phyloP scores from a whole-genome alignment of 2,888 invertebrate genomes.

The Brenthis hecate region DNA sequence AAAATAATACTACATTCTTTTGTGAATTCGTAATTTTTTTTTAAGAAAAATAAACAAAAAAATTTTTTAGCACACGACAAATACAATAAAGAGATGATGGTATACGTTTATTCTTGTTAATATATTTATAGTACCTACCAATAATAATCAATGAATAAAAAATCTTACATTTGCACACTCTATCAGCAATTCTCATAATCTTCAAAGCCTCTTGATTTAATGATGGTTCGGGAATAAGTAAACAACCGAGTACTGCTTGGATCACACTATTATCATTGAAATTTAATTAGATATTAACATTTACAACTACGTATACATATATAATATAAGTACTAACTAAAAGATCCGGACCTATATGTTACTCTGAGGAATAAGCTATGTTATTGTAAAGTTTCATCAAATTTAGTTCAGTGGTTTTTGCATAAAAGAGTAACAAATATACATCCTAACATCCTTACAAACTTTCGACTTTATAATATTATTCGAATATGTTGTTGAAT shows the following conservation, averaged over 20 bases:
- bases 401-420: too few species aligned
- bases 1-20: neutral
- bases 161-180: conserved; percentile 86
- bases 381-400: too few species aligned
- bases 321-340: neutral
- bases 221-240: conserved; percentile 85
- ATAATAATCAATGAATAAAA: neutral
- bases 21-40: neutral
- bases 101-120: too few species aligned
- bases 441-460: too few species aligned
- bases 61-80: too few species aligned
- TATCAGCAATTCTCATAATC: conserved; percentile 85
- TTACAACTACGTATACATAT: neutral
- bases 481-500: too few species aligned
- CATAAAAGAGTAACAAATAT: too few species aligned
- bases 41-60: neutral
- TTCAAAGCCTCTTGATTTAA: conserved; percentile 86
- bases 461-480: too few species aligned
- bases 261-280: conserved; percentile 81
- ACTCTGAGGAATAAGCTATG: too few species aligned
- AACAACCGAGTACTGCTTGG: conserved; percentile 88
- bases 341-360: too few species aligned
- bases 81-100: too few species aligned
- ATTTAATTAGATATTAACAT: neutral
- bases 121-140: too few species aligned